Base-by-base conservation (phyloP, 2,888 invertebrate species). In the Dolichomitus sp. region DNA sequence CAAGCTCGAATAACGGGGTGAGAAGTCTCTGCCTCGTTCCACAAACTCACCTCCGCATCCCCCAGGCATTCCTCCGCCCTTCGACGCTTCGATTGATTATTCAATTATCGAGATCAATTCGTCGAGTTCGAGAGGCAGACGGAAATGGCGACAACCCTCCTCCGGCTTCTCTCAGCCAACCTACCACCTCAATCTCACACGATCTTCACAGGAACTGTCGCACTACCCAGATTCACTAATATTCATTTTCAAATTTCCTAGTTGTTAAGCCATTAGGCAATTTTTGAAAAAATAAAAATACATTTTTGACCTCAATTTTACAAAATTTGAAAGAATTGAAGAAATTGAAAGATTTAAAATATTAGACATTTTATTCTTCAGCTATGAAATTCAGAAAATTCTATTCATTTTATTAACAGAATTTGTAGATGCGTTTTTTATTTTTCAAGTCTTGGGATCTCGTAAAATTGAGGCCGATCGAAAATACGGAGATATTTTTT, bases 41-140 rank as follows among this genome's bases (percentile, higher is more conserved):
- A 54, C 33, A 14, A 14, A 11, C 61, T 48, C 57, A 48, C 66
- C n/a, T 33, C 17, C 19, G 33, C 30, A 12, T 19, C 27, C 54
- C 45, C 54, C 23, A 57, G 54, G 45, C 59, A 33, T 54, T 50
- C 68, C 63, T n/a, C 54, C 50, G 63, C 73, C 77, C 74, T 78
- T 78, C 77, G 77, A 80, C 68, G 84, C 72, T 87, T 86, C 88
- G 88, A 90, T 91, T 90, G 91, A 92, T 91, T 90, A 92, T 92
- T 91, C 90, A 90, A 92, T 92, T 92, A 91, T 89, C 89, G 88
- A 91, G 90, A 92, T 92, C 90, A 90, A 91, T 91, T 92, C 91
- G 76, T 69, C 68, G 83, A 69, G 63, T 77, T 85, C 75, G 75
- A 72, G 70, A 33, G 75, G 48, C 72, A 84, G 57, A 78, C 78